Base-by-base conservation (phyloP, 2,888 invertebrate species). In the Scelioninae gen. 2 region DNA sequence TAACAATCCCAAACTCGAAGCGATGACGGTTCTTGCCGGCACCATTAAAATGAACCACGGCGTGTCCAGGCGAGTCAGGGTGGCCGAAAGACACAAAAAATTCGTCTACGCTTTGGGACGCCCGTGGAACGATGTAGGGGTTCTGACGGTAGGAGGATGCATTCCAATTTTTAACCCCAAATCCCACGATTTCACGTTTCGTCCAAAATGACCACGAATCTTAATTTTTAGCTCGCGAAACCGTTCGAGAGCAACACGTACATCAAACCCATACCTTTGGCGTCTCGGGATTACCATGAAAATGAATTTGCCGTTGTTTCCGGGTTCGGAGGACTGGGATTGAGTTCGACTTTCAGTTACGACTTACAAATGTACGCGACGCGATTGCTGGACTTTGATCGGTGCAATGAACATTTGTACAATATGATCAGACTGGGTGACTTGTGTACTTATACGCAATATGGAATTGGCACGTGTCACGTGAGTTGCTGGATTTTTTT, bases 231-330 rank as follows among this genome's bases (percentile, higher is more conserved):
- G 37, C 37, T 37, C 11, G 13, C 11, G 2, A 2, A 4, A 37
- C 37, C 37, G 10, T 37, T 37, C 13, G 13, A 11, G 13, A 19
- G 6, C 15, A 50, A 6, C 2, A 19, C 33, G 5, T 31, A 33
- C n/a, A 35, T 50, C 19, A n/a, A n/a, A 18, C n/a, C 55, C 7
- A 39, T 55, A 16, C 39, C 25, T 1, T 15, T 55, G n/a, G 39
- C 55, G n/a, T 3, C 22, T 9, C 9, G 39, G 10, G 1, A 15
- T 13, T 39, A 39, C 11, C 1, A 1, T 16, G 2, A 2, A 15
- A 39, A 39, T 2, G 55, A 55, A 39, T 15, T 10, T n/a, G 55
- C n/a, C 3, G n/a, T 39, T 15, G 55, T 25, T 55, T 25, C 39
- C 41, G 55, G 55, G 16, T 55, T 55, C 10, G 55, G 55, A 39